A percentile compares a stretch with the other conserved stretches of the same genome.
These are phyloP conservation scores for Phyllotis vaccarum DNA, from an alignment of 2,797 vertebrate genomes.

Conservation along the genomic window DNA sequence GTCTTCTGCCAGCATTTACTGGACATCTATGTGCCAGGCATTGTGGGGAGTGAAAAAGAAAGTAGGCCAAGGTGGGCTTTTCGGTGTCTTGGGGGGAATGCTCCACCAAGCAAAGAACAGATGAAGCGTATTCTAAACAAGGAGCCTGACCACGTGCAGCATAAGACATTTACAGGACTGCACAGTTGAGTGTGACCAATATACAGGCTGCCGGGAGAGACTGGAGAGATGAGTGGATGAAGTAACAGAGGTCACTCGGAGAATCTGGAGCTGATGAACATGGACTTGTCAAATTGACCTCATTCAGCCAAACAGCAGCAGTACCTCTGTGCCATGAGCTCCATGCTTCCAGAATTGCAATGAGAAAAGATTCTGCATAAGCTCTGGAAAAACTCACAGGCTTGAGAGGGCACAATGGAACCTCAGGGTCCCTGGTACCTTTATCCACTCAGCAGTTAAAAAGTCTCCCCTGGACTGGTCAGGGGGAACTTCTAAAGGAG, in stretches of 20 bases:
- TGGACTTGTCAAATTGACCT: background rate
- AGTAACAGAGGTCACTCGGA: background rate
- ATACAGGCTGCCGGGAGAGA: background rate
- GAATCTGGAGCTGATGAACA: background rate
- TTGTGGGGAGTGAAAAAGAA: background rate
- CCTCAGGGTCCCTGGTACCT: background rate
- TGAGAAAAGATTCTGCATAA: background rate
- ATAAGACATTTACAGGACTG: background rate
- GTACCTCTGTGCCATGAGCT: background rate
- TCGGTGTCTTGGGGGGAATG: background rate
- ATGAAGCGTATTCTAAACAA: background rate
- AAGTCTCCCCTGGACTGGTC: background rate
- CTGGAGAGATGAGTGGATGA: too few relatives aligned
- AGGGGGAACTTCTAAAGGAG: background rate
- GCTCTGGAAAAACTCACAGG: background rate
- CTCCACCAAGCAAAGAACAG: background rate
- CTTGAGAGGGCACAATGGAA: background rate
- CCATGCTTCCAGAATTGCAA: background rate
- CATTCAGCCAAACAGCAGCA: background rate
- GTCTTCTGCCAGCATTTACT: background rate
- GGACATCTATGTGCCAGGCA: background rate
- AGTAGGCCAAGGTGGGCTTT: background rate
- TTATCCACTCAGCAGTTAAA: background rate
- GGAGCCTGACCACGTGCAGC: accelerated
- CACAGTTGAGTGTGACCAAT: background rate